Conservation (phyloP, 2,888 invertebrate species). For the Graphium colonna region DNA sequence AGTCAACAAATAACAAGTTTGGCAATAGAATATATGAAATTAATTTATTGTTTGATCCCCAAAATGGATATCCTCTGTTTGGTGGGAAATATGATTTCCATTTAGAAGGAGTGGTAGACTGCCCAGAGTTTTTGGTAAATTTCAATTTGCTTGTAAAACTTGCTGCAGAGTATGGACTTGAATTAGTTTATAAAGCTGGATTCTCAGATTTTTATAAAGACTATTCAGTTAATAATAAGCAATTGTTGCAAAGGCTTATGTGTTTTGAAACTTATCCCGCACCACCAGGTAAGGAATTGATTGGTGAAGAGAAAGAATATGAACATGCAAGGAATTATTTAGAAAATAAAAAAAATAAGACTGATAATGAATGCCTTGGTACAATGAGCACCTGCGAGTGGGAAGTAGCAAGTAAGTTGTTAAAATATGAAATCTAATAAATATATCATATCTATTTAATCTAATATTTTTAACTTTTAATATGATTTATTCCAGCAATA, state of each 20-base stretch:
- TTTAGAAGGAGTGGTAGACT: constrained; percentile 97
- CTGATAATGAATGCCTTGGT: constrained; percentile 80
- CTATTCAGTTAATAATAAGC: constrained; percentile 63
- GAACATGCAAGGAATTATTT: constrained; percentile 83
- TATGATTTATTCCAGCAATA: constrained; percentile 78
- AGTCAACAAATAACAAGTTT: constrained; percentile 80
- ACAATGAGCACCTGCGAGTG: constrained; percentile 94
- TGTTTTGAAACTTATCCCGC: constrained; percentile 92
- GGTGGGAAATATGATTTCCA: constrained; percentile 98
- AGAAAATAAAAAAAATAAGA: constrained; percentile 55
- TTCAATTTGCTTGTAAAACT: constrained; percentile 90
- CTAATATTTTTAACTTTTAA: constrained; percentile 3
- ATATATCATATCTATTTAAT: too few relatives aligned
- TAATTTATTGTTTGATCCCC: constrained; percentile 83
- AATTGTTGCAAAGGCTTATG: constrained; percentile 87
- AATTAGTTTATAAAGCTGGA: constrained; percentile 83
- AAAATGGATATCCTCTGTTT: constrained; percentile 88
- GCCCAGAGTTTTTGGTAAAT: constrained; percentile 98
- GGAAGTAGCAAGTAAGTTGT: constrained; percentile 92
- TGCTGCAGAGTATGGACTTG: constrained; percentile 85
- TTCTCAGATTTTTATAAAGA: constrained; percentile 90
- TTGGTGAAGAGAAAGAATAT: constrained; percentile 85
- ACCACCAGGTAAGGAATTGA: constrained; percentile 69
- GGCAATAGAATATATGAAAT: constrained; percentile 90
- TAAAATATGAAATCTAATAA: not conserved